Base-by-base conservation (phyloP, 2,888 invertebrate genomes). In the Caenorhabditis sulstoni region DNA sequence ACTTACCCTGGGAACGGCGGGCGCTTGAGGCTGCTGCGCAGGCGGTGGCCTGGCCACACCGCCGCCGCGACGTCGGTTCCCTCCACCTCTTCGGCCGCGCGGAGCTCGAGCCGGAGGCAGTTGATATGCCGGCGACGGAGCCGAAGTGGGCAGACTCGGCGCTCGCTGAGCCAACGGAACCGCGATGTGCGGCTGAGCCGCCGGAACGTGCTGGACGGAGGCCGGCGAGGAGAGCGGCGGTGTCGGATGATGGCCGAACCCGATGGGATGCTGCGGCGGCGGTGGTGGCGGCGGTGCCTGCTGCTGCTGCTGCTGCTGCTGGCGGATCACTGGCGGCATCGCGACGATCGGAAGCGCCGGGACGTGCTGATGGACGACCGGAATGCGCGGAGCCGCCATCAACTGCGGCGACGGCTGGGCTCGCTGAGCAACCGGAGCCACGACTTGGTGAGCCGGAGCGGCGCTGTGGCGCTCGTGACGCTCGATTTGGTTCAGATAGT, bases 61-160 rank as follows among this genome's bases (percentile, higher is more conserved):
- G 9, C 18, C 22, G 41, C 58, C 41, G 1, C 58, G 41, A 11
- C 61, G 35, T 47, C 59, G n/a, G 16, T 35, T 3, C 29, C 4
- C 29, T 5, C 29, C 29, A 29, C 29, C 29, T 29, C 29, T 7
- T 29, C 29, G 29, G 7, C 29, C 29, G 3, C 29, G n/a, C n/a
- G n/a, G n/a, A n/a, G n/a, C n/a, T n/a, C n/a, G n/a, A n/a, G n/a
- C n/a, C n/a, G n/a, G n/a, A n/a, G n/a, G n/a, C n/a, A n/a, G n/a
- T n/a, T n/a, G n/a, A n/a, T n/a, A n/a, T 7, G 37, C 55, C 22
- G 37, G 55, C 9, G 29, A 58, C 22, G 16, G 44, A 41, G 44
- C 37, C 22, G 39, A 8, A 4, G 18, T 18, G 22, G 8, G n/a
- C 8, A 5, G 29, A 5, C 29, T 7, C 29, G 29, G 4, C 29